Evolutionary conservation across 2,113 vertebrate genomes (phyloP).

Genomic region (Triplophysa rosa): DNA sequence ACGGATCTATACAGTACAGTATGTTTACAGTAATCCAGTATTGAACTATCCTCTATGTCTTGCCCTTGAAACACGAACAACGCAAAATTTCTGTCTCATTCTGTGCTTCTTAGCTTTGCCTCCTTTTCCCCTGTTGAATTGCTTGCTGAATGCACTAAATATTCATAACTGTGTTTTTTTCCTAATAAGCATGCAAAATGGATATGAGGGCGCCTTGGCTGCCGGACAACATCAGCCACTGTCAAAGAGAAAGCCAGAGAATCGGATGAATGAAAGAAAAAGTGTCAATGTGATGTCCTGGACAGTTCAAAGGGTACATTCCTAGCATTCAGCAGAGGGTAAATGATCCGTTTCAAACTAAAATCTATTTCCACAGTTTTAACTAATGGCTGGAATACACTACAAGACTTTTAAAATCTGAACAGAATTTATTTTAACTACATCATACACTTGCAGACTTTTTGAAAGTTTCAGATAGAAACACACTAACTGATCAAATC

Average conservation of each 20-base stretch:
- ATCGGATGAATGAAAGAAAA: slow-evolving; percentile 59
- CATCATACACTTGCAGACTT: too few relatives aligned
- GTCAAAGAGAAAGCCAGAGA: slow-evolving; percentile 66
- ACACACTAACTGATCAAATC: too few relatives aligned
- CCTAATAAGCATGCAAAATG: slow-evolving; percentile 75
- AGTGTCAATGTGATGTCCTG: slow-evolving; percentile 22
- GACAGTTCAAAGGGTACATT: slow-evolving; percentile 33
- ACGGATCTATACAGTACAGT: slow-evolving; percentile 29
- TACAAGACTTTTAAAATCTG: too few relatives aligned
- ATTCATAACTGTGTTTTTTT: slow-evolving; percentile 71
- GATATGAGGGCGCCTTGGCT: slow-evolving; percentile 73
- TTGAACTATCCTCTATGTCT: slow-evolving; percentile 56
- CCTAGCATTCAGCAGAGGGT: slow-evolving; percentile 58
- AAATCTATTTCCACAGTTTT: slow-evolving; percentile 25
- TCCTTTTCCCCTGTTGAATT: slow-evolving; percentile 50
- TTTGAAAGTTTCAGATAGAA: too few relatives aligned
- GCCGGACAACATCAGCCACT: slow-evolving; percentile 68
- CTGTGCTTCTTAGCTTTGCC: not conserved
- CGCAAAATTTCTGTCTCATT: slow-evolving; percentile 71
- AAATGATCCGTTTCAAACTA: slow-evolving; percentile 32
- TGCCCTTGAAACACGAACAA: slow-evolving; percentile 65
- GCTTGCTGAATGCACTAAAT: slow-evolving; percentile 78
- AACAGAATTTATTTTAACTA: too few relatives aligned
- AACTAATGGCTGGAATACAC: too few relatives aligned
- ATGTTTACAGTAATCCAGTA: too few relatives aligned